These are phyloP conservation scores for Drosophila neotestacea DNA, from an alignment of 2,888 invertebrate species.

Conservation along the genomic window DNA sequence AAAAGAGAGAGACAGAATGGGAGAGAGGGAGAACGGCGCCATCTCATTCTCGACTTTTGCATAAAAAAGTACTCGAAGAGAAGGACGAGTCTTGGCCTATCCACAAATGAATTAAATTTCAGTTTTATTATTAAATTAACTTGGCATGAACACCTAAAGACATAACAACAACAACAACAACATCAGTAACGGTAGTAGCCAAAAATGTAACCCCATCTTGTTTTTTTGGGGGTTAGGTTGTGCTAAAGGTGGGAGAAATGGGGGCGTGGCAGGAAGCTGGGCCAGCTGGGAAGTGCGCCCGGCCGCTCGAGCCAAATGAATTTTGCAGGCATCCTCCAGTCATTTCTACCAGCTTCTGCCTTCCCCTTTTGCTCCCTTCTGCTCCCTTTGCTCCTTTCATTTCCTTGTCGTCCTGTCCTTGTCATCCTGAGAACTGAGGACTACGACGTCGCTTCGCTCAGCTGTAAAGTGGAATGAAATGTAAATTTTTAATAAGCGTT, in stretches of 20 bases:
- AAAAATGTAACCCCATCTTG: conserved; percentile 48
- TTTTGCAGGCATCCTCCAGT: conserved; percentile 47
- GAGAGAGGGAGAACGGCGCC: conserved; percentile 2
- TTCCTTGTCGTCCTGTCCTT: conserved; percentile 30
- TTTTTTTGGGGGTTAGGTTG: not conserved
- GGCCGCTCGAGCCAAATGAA: conserved; percentile 57
- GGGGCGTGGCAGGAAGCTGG: conserved; percentile 23
- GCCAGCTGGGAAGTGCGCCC: conserved; percentile 58
- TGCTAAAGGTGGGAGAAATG: not conserved
- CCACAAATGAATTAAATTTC: conserved; percentile 84
- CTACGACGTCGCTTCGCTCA: conserved; percentile 14
- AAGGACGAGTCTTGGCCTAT: conserved; percentile 66
- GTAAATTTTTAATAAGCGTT: conserved; percentile 85
- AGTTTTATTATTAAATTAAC: conserved; percentile 84
- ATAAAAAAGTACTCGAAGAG: conserved; percentile 27
- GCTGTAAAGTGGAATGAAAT: conserved; percentile 83
- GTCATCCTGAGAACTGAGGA: conserved; percentile 19
- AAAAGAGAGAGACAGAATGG: conserved; percentile 18
- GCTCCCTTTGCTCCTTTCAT: conserved; percentile 2
- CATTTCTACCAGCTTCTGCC: conserved; percentile 6
- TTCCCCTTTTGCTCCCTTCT: not conserved
- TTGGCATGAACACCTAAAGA: conserved; percentile 84
- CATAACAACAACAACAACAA: conserved; percentile 63
- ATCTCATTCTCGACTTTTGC: not conserved
- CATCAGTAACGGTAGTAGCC: conserved; percentile 54